Evolutionary conservation across 2,797 vertebrate genomes (phyloP).

Genomic region (Podargus strigoides): DNA sequence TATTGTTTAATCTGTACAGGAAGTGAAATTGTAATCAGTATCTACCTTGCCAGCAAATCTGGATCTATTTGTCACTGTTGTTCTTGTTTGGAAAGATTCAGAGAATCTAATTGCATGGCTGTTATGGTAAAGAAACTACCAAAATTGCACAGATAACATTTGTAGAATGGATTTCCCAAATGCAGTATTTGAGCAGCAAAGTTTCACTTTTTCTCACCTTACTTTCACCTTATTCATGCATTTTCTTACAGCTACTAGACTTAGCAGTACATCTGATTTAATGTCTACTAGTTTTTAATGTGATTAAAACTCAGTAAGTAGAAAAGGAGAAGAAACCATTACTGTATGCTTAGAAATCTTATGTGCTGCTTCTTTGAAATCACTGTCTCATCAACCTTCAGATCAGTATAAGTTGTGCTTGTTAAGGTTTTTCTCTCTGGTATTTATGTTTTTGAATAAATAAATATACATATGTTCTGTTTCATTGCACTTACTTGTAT

Average conservation of each 20-base stretch:
- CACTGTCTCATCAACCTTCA: neutral
- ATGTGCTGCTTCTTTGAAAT: neutral
- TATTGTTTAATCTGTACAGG: neutral
- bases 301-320: neutral
- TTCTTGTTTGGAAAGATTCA: neutral
- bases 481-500: neutral
- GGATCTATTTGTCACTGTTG: neutral
- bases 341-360: neutral
- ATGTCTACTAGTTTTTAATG: neutral
- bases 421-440: neutral
- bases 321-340: neutral
- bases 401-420: neutral
- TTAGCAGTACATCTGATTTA: neutral
- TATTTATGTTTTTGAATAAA: neutral
- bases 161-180: neutral
- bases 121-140: neutral
- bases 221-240: neutral
- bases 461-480: neutral
- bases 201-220: neutral
- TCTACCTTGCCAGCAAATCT: neutral
- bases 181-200: neutral
- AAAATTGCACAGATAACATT: rapidly evolving
- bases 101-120: neutral
- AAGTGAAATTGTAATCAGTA: neutral
- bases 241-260: neutral